Base-by-base conservation (phyloP, 2,797 vertebrate genomes). In the Micropoecilia bifurca region DNA sequence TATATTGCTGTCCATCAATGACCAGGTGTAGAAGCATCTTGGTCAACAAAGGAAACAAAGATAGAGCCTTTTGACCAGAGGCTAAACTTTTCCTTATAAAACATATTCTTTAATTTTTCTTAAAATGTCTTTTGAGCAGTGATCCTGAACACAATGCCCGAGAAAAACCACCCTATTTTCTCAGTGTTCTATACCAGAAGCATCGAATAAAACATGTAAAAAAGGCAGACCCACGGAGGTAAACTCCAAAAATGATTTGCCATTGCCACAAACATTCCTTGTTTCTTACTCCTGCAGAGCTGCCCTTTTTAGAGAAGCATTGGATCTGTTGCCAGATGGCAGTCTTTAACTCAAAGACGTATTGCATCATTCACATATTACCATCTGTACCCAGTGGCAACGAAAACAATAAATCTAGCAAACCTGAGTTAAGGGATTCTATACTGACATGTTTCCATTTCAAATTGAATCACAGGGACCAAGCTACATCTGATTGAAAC, bases 391-490 rank as follows among this genome's bases (percentile, higher is more conserved):
- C 85, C 76, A 0, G 57, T 71, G 87, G 73, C 76, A 80, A 77
- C 69, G 53, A 87, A 88, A 74, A 87, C 53, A 84, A 90, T 90
- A 88, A 82, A 91, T 90, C 79, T 79, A 39, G 73, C 76, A 82
- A 88, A 90, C 80, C 63, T 47, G 69, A 86, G 75, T 88, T 76
- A 83, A 88, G 88, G 73, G 87, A 91, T 91, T 91, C 79, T 72
- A 66, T 39, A 50, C 80, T 86, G 91, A 91, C 86, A 88, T 90
- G 87, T 92, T 93, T 94, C 87, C 88, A 91, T 90, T 88, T 85
- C 82, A 89, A 90, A 90, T 85, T 83, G 69, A 91, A 93, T 92
- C 84, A 87, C 5, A 14, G 63, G 76, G 83, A 79, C 75, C 81
- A 82, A 86, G 86, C 82, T 85, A 78, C 80, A 85, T 89, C 78